Base-by-base conservation (phyloP, 2,888 invertebrate species). In the Limnephilus lunatus region DNA sequence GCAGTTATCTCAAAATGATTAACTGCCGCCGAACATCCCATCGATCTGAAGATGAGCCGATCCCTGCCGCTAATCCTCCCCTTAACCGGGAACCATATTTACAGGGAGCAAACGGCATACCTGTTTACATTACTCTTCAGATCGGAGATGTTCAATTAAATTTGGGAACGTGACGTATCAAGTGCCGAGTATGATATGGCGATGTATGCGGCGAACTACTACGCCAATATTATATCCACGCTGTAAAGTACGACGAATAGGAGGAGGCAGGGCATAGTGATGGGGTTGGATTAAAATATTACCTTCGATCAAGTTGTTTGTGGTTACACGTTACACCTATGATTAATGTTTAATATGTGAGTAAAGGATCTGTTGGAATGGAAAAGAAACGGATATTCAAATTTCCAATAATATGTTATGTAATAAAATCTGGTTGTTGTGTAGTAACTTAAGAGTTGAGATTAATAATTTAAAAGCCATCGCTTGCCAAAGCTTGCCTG, bases 41-140 rank as follows among this genome's bases (percentile, higher is more conserved):
- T 68, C 68, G 68, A 68, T 68, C 68, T 68, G 68, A 68, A 31
- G 80, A 88, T 53, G 53, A 80, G 14, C 86, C 44, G 25, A 85
- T 32, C 39, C 7, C 48, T 44, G 35, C 31, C 88, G 53, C 53
- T 88, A 68, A 39, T 89, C 88, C 88, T 30, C 30, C 35, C 35
- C 88, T 68, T 88, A 35, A 68, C 80, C 25, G 81, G 80, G 39
- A 89, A 25, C 14, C 32, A 89, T 90, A 86, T 92, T 92, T 92
- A 85, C 87, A 25, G 39, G 85, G 31, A 53, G 87, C 81, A 92
- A 92, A 90, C 87, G 90, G 87, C 35, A 85, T 35, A 85, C 82
- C 90, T 92, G 81, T 92, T 86, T 90, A 90, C 92, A 89, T 81
- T 82, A 90, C 92, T 86, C 92, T 91, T 85, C 82, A 86, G 82